A percentile compares a stretch with the other conserved stretches of the same genome.
Conservation (phyloP, 2,113 vertebrate species). For the Pomatostomus ruficeps region DNA sequence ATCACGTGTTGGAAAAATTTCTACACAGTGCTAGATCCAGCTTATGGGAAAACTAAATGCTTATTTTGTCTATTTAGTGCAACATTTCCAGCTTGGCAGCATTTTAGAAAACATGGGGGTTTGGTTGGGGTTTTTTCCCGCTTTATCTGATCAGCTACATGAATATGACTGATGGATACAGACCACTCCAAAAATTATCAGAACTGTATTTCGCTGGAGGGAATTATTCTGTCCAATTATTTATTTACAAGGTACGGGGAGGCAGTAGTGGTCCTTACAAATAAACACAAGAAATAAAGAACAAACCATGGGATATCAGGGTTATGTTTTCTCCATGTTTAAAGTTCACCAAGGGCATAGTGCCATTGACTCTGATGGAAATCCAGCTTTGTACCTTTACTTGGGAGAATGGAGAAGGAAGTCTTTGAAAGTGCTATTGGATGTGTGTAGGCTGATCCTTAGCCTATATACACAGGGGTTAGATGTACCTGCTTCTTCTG, state of each 20-base stretch:
- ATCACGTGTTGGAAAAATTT: background rate
- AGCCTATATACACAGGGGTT: background rate
- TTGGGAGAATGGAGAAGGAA: background rate
- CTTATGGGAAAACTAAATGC: background rate
- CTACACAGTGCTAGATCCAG: background rate
- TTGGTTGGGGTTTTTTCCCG: background rate
- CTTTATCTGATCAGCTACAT: background rate
- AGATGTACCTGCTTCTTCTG: background rate
- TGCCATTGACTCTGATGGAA: background rate
- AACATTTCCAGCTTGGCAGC: background rate
- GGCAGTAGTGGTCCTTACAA: background rate
- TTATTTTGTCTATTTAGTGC: background rate
- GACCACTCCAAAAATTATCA: background rate
- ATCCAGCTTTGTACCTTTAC: background rate
- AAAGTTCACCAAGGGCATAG: background rate
- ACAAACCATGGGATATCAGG: background rate
- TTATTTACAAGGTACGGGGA: background rate
- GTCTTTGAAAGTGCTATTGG: background rate
- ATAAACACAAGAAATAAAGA: background rate
- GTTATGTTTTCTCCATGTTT: background rate
- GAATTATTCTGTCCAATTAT: background rate
- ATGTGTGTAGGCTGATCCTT: background rate
- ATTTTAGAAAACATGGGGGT: background rate
- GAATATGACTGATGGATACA: background rate
- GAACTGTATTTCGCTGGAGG: background rate